phyloP scores from a whole-genome alignment of 1,140 invertebrate species.

The Aphelinus certus region DNA sequence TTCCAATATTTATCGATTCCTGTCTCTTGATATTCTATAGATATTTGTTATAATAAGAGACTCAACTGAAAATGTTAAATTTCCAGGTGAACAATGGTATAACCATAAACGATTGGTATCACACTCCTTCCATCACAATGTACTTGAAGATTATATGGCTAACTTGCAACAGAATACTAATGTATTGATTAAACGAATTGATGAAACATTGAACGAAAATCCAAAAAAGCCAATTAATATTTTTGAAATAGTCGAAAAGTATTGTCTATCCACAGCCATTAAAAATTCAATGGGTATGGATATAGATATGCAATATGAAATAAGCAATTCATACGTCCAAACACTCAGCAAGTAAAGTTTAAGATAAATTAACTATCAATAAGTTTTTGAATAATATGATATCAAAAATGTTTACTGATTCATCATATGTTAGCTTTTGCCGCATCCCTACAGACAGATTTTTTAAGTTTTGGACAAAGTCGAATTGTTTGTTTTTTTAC shows the following conservation, averaged over 20 bases:
- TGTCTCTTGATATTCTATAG: too few relatives aligned
- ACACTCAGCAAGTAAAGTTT: conserved; percentile 71
- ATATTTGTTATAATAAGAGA: too few relatives aligned
- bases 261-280: conserved; percentile 83
- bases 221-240: conserved; percentile 69
- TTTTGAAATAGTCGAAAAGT: conserved; percentile 72
- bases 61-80: background rate
- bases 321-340: conserved; percentile 77
- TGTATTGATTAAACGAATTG: conserved; percentile 69
- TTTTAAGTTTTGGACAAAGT: conserved; percentile 51
- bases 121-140: conserved; percentile 89
- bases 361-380: background rate
- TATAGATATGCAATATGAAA: conserved; percentile 77
- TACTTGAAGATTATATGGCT: conserved; percentile 79
- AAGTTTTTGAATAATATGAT: background rate
- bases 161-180: conserved; percentile 80
- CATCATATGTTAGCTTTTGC: conserved; percentile 14
- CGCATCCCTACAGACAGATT: conserved; percentile 43
- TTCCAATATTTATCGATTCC: too few relatives aligned
- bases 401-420: conserved; percentile 10
- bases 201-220: conserved; percentile 54
- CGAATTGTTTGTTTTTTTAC: conserved; percentile 45
- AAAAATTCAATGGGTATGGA: conserved; percentile 88
- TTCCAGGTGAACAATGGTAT: conserved; percentile 79
- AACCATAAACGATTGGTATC: conserved; percentile 82